Base-by-base conservation (phyloP, 2,797 vertebrate genomes). In the Alauda arvensis region DNA sequence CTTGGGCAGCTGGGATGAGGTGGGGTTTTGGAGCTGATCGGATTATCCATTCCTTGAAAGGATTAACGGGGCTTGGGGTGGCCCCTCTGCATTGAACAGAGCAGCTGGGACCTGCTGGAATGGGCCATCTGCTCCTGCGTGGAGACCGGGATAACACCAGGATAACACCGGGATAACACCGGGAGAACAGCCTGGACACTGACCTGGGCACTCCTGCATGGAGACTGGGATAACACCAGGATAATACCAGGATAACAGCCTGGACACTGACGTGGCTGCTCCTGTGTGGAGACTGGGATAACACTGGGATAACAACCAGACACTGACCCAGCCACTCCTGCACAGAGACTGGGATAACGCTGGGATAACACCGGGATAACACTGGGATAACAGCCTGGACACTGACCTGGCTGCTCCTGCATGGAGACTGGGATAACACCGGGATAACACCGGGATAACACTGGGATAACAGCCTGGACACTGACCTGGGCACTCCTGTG, bases 221-320 rank as follows among this genome's bases (percentile, higher is more conserved):
- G 8, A 45, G 12, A 29, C 42, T 4, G 18, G 42, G 42, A 9
- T 8, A 43, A 43, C 17, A 43, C 11, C 3, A 10, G 28, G 49
- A 29, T 18, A 49, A 29, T 26, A 51, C 49, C 3, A 4, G 49
- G 49, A 51, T 29, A 51, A 12, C 8, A 26, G 10, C 25, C 24
- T 37, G 8, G 52, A 53, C 29, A n/a, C 18, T 53, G 18, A n/a
- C 29, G 18, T 8, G 3, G 12, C 76, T 48, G 55, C 49, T 81
- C 40, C 66, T 4, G 0, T 48, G 2, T 0, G 6, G 9, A n/a
- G 11, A 29, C 33, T 5, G 1, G 61, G 51, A 39, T 28, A 46
- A 39, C 52, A 56, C 12, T 1, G 6, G 74, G 43, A 56, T 8
- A 31, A 18, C 21, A n/a, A 1, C 10, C 9, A 1, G 31, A 37